These are phyloP conservation scores for Tamias sibiricus DNA, from an alignment of 2,113 vertebrate genomes.

Conservation along the genomic window DNA sequence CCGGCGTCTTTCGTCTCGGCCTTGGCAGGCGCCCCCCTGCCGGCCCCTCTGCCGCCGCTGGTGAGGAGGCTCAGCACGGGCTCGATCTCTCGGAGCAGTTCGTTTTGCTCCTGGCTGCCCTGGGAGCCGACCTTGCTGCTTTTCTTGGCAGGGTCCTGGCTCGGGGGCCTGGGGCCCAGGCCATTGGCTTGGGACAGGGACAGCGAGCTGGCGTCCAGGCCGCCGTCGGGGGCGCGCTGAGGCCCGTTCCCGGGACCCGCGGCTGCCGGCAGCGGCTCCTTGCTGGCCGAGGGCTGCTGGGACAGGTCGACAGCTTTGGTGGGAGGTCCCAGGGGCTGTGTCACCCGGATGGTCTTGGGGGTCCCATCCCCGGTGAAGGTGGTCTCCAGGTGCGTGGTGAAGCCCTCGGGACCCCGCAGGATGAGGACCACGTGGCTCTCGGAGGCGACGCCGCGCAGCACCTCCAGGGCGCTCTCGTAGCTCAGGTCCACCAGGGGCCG, in stretches of 20 bases:
- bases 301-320: conserved; percentile 89
- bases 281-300: conserved; percentile 84
- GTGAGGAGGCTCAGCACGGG: conserved; percentile 94
- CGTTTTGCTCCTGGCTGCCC: conserved; percentile 89
- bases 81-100: conserved; percentile 95
- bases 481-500: conserved; percentile 95
- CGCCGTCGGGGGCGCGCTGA: conserved; percentile 72
- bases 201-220: conserved; percentile 75
- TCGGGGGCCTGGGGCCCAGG: conserved; percentile 57
- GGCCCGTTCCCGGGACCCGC: neutral
- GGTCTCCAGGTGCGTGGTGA: conserved; percentile 98
- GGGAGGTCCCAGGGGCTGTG: conserved; percentile 88
- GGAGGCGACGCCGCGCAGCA: conserved; percentile 92
- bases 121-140: conserved; percentile 85
- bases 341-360: conserved; percentile 94
- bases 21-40: conserved; percentile 87
- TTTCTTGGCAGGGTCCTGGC: conserved; percentile 84
- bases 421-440: conserved; percentile 98
- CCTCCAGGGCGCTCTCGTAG: conserved; percentile 95
- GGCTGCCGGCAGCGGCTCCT: conserved; percentile 88
- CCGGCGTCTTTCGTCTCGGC: conserved; percentile 91
- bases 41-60: conserved; percentile 87
- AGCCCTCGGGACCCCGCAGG: conserved; percentile 96
- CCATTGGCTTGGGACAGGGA: conserved; percentile 85
- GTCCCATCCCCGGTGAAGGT: conserved; percentile 95